Conservation (phyloP, 2,797 vertebrate species). For the Chrosomus eos region DNA sequence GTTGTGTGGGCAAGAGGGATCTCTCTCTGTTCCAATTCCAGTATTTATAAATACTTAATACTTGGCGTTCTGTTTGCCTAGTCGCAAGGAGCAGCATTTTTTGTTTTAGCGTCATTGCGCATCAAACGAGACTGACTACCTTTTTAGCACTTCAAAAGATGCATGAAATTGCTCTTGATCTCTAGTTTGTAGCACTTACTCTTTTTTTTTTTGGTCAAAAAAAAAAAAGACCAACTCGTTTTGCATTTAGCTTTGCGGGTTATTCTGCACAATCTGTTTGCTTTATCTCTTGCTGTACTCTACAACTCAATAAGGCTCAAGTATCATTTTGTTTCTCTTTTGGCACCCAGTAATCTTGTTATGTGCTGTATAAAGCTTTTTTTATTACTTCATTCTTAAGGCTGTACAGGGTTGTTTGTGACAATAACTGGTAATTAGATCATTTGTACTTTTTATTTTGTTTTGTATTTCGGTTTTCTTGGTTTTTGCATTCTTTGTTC, state of each 20-base stretch:
- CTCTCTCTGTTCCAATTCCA: constrained; percentile 60
- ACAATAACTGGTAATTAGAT: constrained; percentile 96
- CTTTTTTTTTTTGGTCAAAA: constrained; percentile 56
- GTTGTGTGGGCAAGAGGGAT: constrained; percentile 54
- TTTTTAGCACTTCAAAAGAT: constrained; percentile 89
- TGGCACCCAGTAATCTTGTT: constrained; percentile 85
- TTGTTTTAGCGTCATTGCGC: constrained; percentile 64
- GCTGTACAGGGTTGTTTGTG: constrained; percentile 99
- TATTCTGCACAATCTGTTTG: constrained; percentile 82
- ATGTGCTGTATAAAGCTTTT: constrained; percentile 99
- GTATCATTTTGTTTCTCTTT: constrained; percentile 70
- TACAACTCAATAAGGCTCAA: constrained; percentile 80
- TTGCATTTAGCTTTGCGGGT: constrained; percentile 80
- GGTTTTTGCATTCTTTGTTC: constrained; percentile 89
- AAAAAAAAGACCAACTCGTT: constrained; percentile 67
- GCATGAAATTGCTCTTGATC: constrained; percentile 76
- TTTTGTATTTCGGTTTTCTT: constrained; percentile 74
- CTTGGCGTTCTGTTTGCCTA: constrained; percentile 66
- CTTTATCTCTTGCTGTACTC: constrained; percentile 83
- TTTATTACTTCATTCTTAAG: constrained; percentile 92
- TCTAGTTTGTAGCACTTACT: constrained; percentile 75
- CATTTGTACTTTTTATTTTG: constrained; percentile 84
- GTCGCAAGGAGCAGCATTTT: constrained; percentile 66
- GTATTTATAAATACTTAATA: constrained; percentile 76
- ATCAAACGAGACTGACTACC: constrained; percentile 76